A percentile compares a stretch with the other conserved stretches of the same genome.
These are phyloP conservation scores for Griposia aprilina DNA, from an alignment of 2,888 invertebrate species.

Conservation along the genomic window DNA sequence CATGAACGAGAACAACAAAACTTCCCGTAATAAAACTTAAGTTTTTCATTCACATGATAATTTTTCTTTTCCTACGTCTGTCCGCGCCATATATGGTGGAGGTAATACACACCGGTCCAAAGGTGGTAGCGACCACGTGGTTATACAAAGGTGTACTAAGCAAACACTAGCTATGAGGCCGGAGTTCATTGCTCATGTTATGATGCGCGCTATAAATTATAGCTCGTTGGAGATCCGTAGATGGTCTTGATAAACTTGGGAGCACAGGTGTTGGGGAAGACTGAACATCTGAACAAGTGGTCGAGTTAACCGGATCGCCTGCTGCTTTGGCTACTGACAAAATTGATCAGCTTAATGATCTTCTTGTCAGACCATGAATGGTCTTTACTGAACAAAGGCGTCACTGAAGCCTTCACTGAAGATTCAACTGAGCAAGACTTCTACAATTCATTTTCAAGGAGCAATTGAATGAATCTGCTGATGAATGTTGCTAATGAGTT, in stretches of 20 bases:
- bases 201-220: conserved; percentile 57
- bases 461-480: neutral
- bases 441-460: too few relatives aligned
- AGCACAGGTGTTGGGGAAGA: conserved; percentile 8
- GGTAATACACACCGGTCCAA: conserved; percentile 53
- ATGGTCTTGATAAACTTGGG: conserved; percentile 23
- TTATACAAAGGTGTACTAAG: conserved; percentile 68
- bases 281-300: conserved; percentile 12
- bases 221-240: conserved; percentile 54
- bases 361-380: neutral
- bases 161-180: conserved; percentile 65
- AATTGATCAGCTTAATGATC: neutral
- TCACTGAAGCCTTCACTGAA: too few relatives aligned
- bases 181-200: conserved; percentile 64
- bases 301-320: neutral
- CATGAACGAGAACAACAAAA: conserved; percentile 43
- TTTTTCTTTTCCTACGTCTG: conserved; percentile 61
- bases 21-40: conserved; percentile 47
- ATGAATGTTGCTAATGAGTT: neutral
- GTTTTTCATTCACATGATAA: conserved; percentile 51
- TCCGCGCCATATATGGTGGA: conserved; percentile 59
- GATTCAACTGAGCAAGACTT: too few relatives aligned
- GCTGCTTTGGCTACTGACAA: conserved; percentile 8
- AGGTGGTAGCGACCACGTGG: conserved; percentile 66
- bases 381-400: neutral